Base-by-base conservation (phyloP, 2,113 vertebrate genomes). In the Egretta garzetta region DNA sequence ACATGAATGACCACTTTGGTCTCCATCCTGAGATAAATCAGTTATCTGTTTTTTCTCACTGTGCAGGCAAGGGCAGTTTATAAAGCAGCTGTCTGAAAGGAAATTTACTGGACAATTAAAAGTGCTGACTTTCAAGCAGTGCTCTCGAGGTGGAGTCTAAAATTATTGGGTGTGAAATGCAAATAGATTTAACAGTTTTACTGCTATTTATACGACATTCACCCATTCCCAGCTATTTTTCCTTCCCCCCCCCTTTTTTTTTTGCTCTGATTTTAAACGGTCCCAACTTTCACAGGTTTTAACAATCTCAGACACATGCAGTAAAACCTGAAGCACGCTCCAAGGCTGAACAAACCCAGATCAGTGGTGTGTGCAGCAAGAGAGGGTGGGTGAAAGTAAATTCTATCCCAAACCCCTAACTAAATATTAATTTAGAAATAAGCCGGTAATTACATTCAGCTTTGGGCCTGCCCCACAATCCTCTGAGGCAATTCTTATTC, bases 81-180 rank as follows among this genome's bases (percentile, higher is more conserved):
- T 82, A 91, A 91, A 95, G 88, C 45, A 97, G 97, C 96, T 97
- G 97, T 88, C 95, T 98, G 93, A 67, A 80, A 89, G 92, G 90
- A 67, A 90, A 96, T 97, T 93, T 93, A 95, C 96, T 93, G 94
- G 95, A 97, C 89, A 94, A 96, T 97, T 97, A 96, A 97, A 97
- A 91, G 75, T 96, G 93, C 94, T 97, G 95, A 97, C 95, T 98
- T 98, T 94, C 97, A 97, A 97, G 96, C 84, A 80, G 94, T 11
- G 86, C 82, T 97, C 96, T 96, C 20, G 93, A 97, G 96, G 96
- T 94, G 93, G 93, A 96, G 43, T 41, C 88, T 91, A 70, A 98
- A 98, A 96, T 98, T 93, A 98, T 92, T 97, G 96, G 96, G 98
- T 97, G 98, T 96, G 97, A 98, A 98, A 97, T 87, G 93, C 97